Percentiles rank a stretch among this genome's conserved stretches.
phyloP scores from a whole-genome alignment of 2,113 vertebrate species.

The Lampris incognitus region DNA sequence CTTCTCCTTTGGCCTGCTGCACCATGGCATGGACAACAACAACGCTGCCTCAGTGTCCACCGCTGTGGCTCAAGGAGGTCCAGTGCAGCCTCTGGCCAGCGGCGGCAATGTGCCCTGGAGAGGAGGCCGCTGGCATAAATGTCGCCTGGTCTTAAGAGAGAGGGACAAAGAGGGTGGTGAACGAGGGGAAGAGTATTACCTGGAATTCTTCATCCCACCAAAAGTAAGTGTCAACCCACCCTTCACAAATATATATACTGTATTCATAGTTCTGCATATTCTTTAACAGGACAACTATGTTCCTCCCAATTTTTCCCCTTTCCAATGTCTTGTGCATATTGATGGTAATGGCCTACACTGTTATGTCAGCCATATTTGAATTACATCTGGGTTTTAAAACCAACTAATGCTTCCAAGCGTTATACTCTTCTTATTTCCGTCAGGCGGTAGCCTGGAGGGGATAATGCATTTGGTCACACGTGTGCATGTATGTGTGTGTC shows the following conservation, averaged over 20 bases:
- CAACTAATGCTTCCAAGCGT: no score
- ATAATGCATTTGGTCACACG: no score
- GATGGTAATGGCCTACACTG: no score
- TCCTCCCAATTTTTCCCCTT: no score
- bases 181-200: conserved; percentile 85
- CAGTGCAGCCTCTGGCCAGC: conserved; percentile 62
- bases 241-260: not conserved
- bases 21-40: conserved; percentile 79
- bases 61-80: conserved; percentile 17
- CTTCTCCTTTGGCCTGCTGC: conserved; percentile 81
- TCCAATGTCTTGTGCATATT: no score
- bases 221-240: conserved; percentile 80
- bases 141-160: conserved; percentile 88
- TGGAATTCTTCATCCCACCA: conserved; percentile 93
- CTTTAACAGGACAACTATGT: no score
- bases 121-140: conserved; percentile 88
- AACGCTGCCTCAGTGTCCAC: conserved; percentile 39
- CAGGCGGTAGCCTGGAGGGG: no score
- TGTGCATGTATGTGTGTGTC: no score
- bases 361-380: no score
- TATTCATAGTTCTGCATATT: no score
- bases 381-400: no score
- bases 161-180: conserved; percentile 80
- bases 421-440: no score
- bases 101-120: conserved; percentile 76